Conservation (phyloP, 2,888 invertebrate species). For the Mesorhabditis sp. region DNA sequence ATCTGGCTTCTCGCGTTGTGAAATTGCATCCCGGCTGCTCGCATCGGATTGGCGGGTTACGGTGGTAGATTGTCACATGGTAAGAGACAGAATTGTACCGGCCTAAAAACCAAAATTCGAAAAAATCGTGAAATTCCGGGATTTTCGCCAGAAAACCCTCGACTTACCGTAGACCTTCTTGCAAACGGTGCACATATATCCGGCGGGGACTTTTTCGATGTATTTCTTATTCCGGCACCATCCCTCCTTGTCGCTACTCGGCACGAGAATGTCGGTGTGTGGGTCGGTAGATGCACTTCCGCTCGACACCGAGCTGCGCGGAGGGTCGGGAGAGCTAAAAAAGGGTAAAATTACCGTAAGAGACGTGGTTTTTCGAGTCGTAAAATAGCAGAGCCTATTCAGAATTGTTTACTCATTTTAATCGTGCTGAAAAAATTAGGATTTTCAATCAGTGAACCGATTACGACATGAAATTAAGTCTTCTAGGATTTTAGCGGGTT, state of each 20-base stretch:
- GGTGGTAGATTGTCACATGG: slow-evolving; percentile 58
- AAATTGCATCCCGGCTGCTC: slow-evolving; percentile 56
- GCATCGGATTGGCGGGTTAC: slow-evolving; percentile 58
- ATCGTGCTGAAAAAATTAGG: no score
- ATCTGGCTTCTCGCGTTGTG: slow-evolving; percentile 52
- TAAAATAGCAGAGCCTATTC: no score
- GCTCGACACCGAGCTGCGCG: neutral
- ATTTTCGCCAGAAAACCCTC: no score
- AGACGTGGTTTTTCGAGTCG: no score
- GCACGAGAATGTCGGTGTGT: slow-evolving; percentile 43
- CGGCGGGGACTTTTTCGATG: slow-evolving; percentile 49
- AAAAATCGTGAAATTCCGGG: no score
- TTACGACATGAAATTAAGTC: no score
- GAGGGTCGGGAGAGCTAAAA: neutral
- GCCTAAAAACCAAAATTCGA: neutral
- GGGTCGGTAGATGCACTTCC: neutral
- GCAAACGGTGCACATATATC: slow-evolving; percentile 55
- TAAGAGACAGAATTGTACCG: slow-evolving; percentile 58
- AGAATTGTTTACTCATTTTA: no score
- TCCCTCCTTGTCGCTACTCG: slow-evolving; percentile 55
- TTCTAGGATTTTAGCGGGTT: no score
- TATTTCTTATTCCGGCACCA: slow-evolving; percentile 59
- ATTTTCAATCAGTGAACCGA: no score
- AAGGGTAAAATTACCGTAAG: no score
- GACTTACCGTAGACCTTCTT: slow-evolving; percentile 50